Base-by-base conservation (phyloP, 2,113 vertebrate genomes). In the Engraulis encrasicolus region DNA sequence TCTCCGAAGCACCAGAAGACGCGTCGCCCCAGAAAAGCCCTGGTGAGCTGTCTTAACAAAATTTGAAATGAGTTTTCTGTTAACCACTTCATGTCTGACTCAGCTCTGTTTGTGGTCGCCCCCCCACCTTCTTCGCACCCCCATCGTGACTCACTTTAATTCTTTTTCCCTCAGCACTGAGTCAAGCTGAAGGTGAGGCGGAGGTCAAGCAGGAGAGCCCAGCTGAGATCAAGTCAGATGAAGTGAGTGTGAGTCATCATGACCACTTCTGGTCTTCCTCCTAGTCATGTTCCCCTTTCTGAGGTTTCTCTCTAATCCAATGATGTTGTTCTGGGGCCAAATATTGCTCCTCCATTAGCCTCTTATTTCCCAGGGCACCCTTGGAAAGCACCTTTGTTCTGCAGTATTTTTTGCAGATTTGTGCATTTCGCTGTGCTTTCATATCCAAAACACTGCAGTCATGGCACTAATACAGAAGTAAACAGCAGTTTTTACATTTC, bases 191-290 rank as follows among this genome's bases (percentile, higher is more conserved):
- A 27, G 87, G 83, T 48, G 85, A 87, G 0, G 88, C 89, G n/a
- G 91, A 90, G 4, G 81, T 58, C 15, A 90, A 89, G 81, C 87
- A 90, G 34, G 87, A 91, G 61, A 61, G 36, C 40, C 19, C 54
- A 80, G 84, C 49, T 0, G 87, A 90, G 23, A 89, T 83, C 12
- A 92, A 89, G 84, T 54, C 87, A 12, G 86, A 91, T 15, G 83
- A 92, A 2, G 93, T 94, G 49, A 86, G 85, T 54, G 1, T 14
- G 31, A 38, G 6, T 31, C 14, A 45, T n/a, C n/a, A n/a, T n/a
- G n/a, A n/a, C n/a, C n/a, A n/a, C n/a, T n/a, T n/a, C n/a, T n/a
- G n/a, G n/a, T n/a, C n/a, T n/a, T n/a, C n/a, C n/a, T n/a, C n/a
- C n/a, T n/a, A n/a, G n/a, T n/a, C n/a, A n/a, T n/a, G n/a, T n/a